phyloP scores from a whole-genome alignment of 2,888 invertebrate genomes.

The Diadromus collaris region DNA sequence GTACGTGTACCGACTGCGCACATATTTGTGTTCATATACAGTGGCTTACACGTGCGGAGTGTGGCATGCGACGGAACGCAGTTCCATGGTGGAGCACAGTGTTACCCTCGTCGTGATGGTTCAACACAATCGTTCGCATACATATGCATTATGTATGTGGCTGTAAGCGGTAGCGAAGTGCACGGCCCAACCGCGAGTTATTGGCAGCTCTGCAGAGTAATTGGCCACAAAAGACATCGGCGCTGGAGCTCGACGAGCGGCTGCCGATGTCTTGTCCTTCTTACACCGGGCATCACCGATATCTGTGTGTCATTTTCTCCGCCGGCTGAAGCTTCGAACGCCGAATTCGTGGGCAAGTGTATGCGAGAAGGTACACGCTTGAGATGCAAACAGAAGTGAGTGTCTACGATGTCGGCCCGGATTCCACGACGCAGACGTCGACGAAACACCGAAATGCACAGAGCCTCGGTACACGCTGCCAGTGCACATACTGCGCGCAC shows the following conservation, averaged over 20 bases:
- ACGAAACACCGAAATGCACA: constrained; percentile 34
- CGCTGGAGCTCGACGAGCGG: not conserved
- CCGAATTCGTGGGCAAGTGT: not conserved
- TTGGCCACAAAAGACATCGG: not conserved
- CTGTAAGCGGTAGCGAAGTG: constrained; percentile 6
- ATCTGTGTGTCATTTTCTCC: not conserved
- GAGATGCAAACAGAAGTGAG: not conserved
- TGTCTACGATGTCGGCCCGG: constrained; percentile 16
- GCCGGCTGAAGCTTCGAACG: not conserved
- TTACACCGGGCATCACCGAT: not conserved
- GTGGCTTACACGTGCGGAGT: not conserved
- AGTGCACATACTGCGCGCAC: constrained; percentile 7
- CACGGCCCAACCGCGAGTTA: not conserved
- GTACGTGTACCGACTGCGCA: not conserved
- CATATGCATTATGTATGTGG: constrained; percentile 13
- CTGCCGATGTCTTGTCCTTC: not conserved
- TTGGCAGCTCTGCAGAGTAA: not conserved
- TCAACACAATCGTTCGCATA: constrained; percentile 30
- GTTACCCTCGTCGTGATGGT: not conserved
- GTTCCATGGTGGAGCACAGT: not conserved
- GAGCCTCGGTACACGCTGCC: constrained; percentile 8
- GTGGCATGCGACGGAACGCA: constrained; percentile 10
- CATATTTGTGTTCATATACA: constrained; percentile 18
- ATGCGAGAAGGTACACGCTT: not conserved
- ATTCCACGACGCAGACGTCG: constrained; percentile 27